Evolutionary conservation across 2,888 invertebrate species (phyloP), one percentile per base, ranked within the genome.

Genomic region (Eucera pruinosa): DNA sequence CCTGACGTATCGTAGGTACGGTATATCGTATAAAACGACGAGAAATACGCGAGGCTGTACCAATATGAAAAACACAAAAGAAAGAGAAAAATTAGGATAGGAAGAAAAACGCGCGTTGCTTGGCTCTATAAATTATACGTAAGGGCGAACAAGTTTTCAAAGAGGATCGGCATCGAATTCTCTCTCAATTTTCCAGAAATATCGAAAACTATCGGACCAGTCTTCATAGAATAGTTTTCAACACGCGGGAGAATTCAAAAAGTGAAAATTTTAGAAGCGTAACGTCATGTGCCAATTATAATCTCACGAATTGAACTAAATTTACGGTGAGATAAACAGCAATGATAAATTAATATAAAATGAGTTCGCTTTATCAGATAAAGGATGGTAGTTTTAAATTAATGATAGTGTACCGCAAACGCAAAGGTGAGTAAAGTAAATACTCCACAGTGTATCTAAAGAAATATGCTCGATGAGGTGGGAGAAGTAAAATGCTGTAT

Each of bases 381-480:
- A 47, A 20, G 30, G 45, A 11, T 0, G 3, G 15, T 5, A 9
- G 18, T 2, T 18, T 20, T 33, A 23, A 43, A 43, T 45, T n/a
- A 15, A 43, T 20, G 30, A 11, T 4, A 30, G 36, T 60, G 23
- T 18, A 41, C 45, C 33, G 58, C 52, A 48, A 72, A 74, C 27
- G 72, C 15, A 15, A 41, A 20, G 27, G 43, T n/a, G 41, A 50
- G 9, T 36, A 27, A 55, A 45, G 66, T n/a, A 48, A 73, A 73
- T 55, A 50, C 41, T 61, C 45, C 39, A 39, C n/a, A 18, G 52
- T 15, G 25, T 36, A 41, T 15, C n/a, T 9, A n/a, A 30, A 33
- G 2, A 18, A 3, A 39, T 43, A 62, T 55, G 33, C 45, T 48
- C 64, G 54, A 72, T 70, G 70, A 73, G 70, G 55, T 41, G 41